A percentile compares a stretch with the other conserved stretches of the same genome.
Conservation (phyloP, 2,888 invertebrate species). For the Eledona agricola region DNA sequence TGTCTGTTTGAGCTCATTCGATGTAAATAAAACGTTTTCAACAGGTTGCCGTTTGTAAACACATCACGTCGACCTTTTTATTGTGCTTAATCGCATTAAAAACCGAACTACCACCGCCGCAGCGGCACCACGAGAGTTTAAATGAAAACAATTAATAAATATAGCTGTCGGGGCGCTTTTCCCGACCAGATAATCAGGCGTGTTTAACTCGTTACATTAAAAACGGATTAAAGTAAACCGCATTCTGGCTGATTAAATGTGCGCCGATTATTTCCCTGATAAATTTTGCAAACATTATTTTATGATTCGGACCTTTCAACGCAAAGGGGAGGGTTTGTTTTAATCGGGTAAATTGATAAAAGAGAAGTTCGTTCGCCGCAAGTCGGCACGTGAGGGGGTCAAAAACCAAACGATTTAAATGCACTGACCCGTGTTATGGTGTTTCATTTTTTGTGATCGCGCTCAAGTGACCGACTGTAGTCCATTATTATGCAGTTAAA, state of each 20-base stretch:
- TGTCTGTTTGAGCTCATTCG: constrained; percentile 45
- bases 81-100: constrained; percentile 46
- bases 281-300: constrained; percentile 17
- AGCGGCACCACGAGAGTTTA: constrained; percentile 33
- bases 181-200: constrained; percentile 17
- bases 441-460: too few species aligned
- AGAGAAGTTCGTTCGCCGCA: constrained; percentile 23
- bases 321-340: constrained; percentile 11
- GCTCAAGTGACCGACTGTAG: too few species aligned
- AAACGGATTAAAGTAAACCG: constrained; percentile 13
- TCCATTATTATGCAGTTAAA: too few species aligned
- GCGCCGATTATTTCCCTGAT: too few species aligned
- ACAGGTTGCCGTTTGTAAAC: constrained; percentile 52
- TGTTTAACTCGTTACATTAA: constrained; percentile 23
- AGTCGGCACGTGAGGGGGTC: constrained; percentile 20
- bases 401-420: constrained; percentile 29
- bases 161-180: constrained; percentile 13
- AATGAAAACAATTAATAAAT: constrained; percentile 36
- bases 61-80: constrained; percentile 49
- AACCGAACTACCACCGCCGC: constrained; percentile 39
- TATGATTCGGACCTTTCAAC: constrained; percentile 1
- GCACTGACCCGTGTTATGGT: constrained; percentile 14
- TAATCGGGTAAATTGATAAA: constrained; percentile 14
- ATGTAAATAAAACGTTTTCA: constrained; percentile 53
- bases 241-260: neutral